Evolutionary conservation across 2,113 vertebrate genomes (phyloP).

Genomic region (cat (Felis catus)): DNA sequence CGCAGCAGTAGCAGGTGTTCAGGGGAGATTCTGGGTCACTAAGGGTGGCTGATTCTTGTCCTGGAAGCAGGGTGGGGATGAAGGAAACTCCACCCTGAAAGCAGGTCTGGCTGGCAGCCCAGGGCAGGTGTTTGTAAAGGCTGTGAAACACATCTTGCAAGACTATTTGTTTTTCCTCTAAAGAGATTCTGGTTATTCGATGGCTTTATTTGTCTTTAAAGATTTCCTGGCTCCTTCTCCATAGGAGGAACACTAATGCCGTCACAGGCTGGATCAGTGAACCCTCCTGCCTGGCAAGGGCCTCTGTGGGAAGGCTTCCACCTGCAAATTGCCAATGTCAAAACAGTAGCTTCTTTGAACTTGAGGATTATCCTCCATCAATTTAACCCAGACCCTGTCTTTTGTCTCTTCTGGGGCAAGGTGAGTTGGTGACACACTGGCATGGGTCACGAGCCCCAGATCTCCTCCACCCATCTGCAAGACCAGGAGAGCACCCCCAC

Average conservation of each 20-base stretch:
- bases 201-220: not conserved
- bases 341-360: not conserved
- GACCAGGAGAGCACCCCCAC: no score
- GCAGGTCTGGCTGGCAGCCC: not conserved
- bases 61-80: not conserved
- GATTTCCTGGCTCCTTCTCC: not conserved
- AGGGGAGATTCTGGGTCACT: rapidly evolving
- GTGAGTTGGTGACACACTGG: not conserved
- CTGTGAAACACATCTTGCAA: not conserved
- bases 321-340: rapidly evolving
- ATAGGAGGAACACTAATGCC: not conserved
- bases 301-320: not conserved
- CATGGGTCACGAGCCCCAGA: not conserved
- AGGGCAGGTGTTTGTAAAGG: not conserved
- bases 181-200: not conserved
- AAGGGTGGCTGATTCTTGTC: no score
- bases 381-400: not conserved
- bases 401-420: not conserved
- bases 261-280: not conserved
- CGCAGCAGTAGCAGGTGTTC: not conserved
- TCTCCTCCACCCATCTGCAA: no score
- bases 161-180: not conserved
- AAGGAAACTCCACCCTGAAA: not conserved
- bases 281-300: not conserved
- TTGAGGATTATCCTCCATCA: not conserved